Evolutionary conservation across 2,888 invertebrate genomes (phyloP), one percentile per base, ranked within the genome.

Genomic region (Siphonodentalium dalli): DNA sequence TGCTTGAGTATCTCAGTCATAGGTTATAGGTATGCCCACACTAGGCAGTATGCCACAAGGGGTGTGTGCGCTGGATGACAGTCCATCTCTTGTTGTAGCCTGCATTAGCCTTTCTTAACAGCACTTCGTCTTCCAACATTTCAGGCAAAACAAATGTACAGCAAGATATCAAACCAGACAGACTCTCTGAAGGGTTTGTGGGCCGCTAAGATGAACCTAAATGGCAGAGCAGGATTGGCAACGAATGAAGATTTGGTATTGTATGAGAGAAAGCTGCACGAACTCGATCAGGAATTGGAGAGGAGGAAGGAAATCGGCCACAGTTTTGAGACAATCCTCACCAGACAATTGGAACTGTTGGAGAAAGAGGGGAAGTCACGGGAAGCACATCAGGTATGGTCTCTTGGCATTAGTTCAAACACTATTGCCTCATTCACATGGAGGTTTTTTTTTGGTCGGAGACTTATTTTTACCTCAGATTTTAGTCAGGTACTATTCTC

Each of bases 191-290:
- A 75, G 56, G 74, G 75, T 13, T 67, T 78, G 38, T 79, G 79
- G 79, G 74, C 74, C 2, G 77, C 78, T 55, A 79, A 79, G 63
- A 67, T 79, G 66, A 77, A 77, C 54, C 61, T 79, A 57, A 63
- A 68, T 31, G 74, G 77, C 8, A 68, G 65, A n/a, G 58, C 63
- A 5, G 66, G 65, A 23, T 55, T 74, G 61, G 75, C 74, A 13
- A 75, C 74, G n/a, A 62, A 71, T 20, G 71, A 64, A 18, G 78
- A 79, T 38, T 54, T 79, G 35, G 70, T 55, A 1, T 54, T 45
- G 7, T 78, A 75, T 48, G 74, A 77, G 35, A 56, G 52, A 18
- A 75, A 74, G 40, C 45, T 75, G 35, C 61, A 67, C 8, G 66
- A 62, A 11, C 65, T 79, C 27, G 76, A 79, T 49, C 58, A 57